Percentiles rank a stretch among this genome's conserved stretches.
phyloP scores from a whole-genome alignment of 2,113 vertebrate species.

The Petroica traversi region DNA sequence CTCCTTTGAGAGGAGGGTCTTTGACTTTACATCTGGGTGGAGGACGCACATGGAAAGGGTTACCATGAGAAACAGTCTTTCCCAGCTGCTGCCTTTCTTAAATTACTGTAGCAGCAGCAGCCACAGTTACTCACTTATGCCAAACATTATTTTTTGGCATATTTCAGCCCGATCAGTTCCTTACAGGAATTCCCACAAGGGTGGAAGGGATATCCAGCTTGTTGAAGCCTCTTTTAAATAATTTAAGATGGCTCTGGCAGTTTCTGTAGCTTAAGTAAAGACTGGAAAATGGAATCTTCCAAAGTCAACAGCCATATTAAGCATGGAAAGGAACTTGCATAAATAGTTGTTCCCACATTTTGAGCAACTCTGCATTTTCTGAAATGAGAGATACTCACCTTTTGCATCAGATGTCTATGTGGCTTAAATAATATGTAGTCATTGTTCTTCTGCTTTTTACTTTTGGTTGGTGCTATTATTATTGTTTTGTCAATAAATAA shows the following conservation, averaged over 20 bases:
- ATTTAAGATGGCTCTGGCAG: neutral
- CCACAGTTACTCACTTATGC: neutral
- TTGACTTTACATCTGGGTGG: constrained; percentile 51
- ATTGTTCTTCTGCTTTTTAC: neutral
- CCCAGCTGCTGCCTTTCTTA: constrained; percentile 40
- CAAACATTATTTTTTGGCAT: constrained; percentile 4
- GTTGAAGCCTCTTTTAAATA: constrained; percentile 47
- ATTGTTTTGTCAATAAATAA: neutral
- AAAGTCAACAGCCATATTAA: constrained; percentile 1
- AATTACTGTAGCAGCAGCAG: constrained; percentile 33
- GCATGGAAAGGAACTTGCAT: neutral
- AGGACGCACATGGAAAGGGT: constrained; percentile 18
- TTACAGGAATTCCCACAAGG: constrained; percentile 49
- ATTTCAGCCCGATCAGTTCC: constrained; percentile 29
- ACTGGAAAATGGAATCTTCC: constrained; percentile 3
- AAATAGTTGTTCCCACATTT: neutral
- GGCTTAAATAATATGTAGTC: neutral
- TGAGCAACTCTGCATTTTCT: neutral
- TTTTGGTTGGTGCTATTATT: neutral
- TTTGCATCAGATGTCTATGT: neutral
- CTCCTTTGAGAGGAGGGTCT: constrained; percentile 33
- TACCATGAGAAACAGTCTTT: constrained; percentile 10
- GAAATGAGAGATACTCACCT: neutral
- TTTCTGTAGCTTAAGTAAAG: constrained; percentile 4
- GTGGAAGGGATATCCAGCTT: constrained; percentile 41